Conservation (phyloP, 1,140 invertebrate genomes). For the Drosophila asahinai region DNA sequence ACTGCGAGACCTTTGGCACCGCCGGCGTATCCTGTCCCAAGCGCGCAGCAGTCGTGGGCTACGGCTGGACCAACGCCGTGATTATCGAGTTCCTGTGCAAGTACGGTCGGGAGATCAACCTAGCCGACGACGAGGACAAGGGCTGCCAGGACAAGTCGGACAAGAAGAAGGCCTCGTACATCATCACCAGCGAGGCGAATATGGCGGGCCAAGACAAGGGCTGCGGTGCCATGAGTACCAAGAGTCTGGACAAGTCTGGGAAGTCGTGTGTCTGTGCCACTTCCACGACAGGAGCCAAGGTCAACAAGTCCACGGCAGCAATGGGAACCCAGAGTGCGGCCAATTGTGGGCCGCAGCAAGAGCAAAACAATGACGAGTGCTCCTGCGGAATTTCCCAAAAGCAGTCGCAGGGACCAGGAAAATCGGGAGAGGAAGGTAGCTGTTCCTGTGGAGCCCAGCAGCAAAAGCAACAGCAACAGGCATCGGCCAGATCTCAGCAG, state of each 20-base stretch:
- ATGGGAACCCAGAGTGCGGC: background rate
- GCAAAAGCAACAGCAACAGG: background rate
- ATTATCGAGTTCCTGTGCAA: slow-evolving; percentile 90
- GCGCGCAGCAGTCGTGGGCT: slow-evolving; percentile 93
- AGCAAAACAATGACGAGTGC: background rate
- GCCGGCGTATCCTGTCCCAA: slow-evolving; percentile 95
- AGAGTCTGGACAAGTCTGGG: background rate
- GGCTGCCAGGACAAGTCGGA: background rate
- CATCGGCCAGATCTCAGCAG: too few relatives aligned
- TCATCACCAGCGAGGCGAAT: slow-evolving; percentile 37
- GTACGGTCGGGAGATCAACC: slow-evolving; percentile 86
- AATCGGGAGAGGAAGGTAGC: background rate
- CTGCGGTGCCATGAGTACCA: background rate
- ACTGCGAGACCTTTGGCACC: slow-evolving; percentile 88
- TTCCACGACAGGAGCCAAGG: background rate
- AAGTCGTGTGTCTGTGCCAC: background rate
- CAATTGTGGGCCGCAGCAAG: background rate
- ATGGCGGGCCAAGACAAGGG: slow-evolving; percentile 5
- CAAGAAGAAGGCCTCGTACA: background rate
- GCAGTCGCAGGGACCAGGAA: background rate
- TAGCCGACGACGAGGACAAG: slow-evolving; percentile 19
- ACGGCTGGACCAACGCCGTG: slow-evolving; percentile 97
- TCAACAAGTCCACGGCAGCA: slow-evolving; percentile 1
- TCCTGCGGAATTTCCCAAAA: background rate
- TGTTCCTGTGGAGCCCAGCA: background rate